phyloP scores from a whole-genome alignment of 1,140 invertebrate species.

The Panagrolaimus sp. region DNA sequence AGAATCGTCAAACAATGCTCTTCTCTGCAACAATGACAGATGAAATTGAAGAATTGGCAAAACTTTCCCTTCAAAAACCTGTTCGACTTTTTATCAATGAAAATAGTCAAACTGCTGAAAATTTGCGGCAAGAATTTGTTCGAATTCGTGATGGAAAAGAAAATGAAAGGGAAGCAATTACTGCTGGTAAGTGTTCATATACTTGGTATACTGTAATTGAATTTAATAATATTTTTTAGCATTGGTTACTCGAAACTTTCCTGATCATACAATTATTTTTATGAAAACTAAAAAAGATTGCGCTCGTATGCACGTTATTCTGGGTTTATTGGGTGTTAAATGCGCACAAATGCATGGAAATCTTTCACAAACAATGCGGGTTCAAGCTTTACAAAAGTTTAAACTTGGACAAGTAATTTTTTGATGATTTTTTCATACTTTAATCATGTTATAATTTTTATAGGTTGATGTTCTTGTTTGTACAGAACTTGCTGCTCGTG shows the following conservation, averaged over 20 bases:
- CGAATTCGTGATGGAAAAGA: slow-evolving; percentile 76
- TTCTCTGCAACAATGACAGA: slow-evolving; percentile 99
- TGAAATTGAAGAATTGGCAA: slow-evolving; percentile 82
- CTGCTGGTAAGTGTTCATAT: slow-evolving; percentile 63
- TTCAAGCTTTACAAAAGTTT: slow-evolving; percentile 51
- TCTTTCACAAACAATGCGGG: slow-evolving; percentile 73
- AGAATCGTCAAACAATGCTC: slow-evolving; percentile 88
- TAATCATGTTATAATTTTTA: slow-evolving; percentile 78
- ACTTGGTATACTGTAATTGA: too few species aligned
- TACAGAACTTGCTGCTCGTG: slow-evolving; percentile 91
- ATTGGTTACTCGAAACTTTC: slow-evolving; percentile 84
- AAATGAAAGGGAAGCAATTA: slow-evolving; percentile 80
- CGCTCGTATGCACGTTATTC: slow-evolving; percentile 79
- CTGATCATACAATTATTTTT: slow-evolving; percentile 85
- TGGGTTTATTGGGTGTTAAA: slow-evolving; percentile 76
- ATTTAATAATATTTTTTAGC: too few species aligned
- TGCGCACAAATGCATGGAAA: slow-evolving; percentile 84
- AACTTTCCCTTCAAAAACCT: slow-evolving; percentile 82
- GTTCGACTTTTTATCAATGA: slow-evolving; percentile 89
- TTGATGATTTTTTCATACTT: slow-evolving; percentile 69
- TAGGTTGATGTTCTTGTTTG: slow-evolving; percentile 82
- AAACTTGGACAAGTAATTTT: slow-evolving; percentile 42
- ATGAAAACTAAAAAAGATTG: slow-evolving; percentile 90
- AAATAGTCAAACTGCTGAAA: slow-evolving; percentile 88
- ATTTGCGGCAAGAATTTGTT: slow-evolving; percentile 91